A percentile compares a stretch with the other conserved stretches of the same genome.
Evolutionary conservation across 2,797 vertebrate genomes (phyloP).

Genomic region (Cygnus olor): DNA sequence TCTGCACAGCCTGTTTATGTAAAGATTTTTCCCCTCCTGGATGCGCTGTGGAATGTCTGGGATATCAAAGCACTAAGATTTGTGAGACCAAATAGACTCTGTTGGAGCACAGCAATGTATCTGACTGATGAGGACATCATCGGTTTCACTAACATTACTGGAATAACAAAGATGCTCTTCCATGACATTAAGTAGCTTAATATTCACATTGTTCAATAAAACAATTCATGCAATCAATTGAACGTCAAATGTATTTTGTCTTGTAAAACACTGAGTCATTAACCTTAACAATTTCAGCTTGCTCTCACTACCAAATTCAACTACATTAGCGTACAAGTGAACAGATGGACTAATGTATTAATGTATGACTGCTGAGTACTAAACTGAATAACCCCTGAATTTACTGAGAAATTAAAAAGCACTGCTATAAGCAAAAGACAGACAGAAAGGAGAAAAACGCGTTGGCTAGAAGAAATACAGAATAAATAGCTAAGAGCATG

Average conservation of each 20-base stretch:
- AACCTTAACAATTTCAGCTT: constrained; percentile 76
- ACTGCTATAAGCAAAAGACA: constrained; percentile 12
- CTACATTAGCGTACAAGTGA: constrained; percentile 61
- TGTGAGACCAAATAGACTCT: neutral
- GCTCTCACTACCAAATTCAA: constrained; percentile 58
- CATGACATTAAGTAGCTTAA: constrained; percentile 54
- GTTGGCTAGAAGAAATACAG: neutral
- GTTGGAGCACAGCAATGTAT: neutral
- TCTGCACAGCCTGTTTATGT: neutral
- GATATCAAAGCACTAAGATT: neutral
- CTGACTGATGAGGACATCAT: neutral
- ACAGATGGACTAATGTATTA: constrained; percentile 64
- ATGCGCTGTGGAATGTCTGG: neutral
- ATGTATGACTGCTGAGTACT: constrained; percentile 15
- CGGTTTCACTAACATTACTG: constrained; percentile 6
- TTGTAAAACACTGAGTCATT: constrained; percentile 76
- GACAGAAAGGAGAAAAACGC: neutral
- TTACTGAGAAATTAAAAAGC: constrained; percentile 43
- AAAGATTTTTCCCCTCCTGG: neutral
- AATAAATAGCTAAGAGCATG: neutral
- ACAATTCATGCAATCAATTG: constrained; percentile 73
- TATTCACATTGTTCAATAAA: constrained; percentile 71
- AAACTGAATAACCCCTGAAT: neutral
- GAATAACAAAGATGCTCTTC: constrained; percentile 49
- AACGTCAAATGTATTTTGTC: constrained; percentile 72